Conservation (phyloP, 1,140 invertebrate genomes). For the Brachionus sp. region DNA sequence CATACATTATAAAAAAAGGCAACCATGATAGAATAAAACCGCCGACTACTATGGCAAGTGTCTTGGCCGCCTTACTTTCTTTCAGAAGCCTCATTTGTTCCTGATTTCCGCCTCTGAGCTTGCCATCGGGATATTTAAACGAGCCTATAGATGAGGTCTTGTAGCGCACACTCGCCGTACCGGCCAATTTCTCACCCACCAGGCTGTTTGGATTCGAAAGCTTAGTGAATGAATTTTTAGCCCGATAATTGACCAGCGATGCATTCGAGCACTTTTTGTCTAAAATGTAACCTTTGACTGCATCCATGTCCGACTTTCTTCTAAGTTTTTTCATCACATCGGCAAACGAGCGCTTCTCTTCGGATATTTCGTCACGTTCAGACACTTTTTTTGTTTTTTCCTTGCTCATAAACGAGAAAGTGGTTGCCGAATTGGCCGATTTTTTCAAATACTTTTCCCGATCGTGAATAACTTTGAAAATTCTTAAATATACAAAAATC, state of each 20-base stretch:
- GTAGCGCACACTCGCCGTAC: neutral
- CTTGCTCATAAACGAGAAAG: neutral
- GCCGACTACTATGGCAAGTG: conserved; percentile 82
- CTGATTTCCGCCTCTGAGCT: neutral
- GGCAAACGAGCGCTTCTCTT: neutral
- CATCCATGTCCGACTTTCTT: neutral
- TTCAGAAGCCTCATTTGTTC: conserved; percentile 50
- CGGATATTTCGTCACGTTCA: neutral
- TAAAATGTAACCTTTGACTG: neutral
- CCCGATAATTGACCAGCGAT: neutral
- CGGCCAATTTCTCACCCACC: neutral
- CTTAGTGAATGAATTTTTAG: neutral
- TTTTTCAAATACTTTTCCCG: conserved; percentile 38
- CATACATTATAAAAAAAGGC: conserved; percentile 91
- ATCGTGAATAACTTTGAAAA: conserved; percentile 63
- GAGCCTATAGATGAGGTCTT: neutral
- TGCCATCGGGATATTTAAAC: neutral
- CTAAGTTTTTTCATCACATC: neutral
- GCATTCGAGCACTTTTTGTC: neutral
- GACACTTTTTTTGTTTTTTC: neutral
- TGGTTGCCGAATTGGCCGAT: neutral
- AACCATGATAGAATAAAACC: conserved; percentile 89
- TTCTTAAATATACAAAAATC: conserved; percentile 83
- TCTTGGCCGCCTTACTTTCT: conserved; percentile 79
- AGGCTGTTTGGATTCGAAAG: neutral